Evolutionary conservation across 2,797 vertebrate species (phyloP).

Genomic region (Arremon aurantiirostris): DNA sequence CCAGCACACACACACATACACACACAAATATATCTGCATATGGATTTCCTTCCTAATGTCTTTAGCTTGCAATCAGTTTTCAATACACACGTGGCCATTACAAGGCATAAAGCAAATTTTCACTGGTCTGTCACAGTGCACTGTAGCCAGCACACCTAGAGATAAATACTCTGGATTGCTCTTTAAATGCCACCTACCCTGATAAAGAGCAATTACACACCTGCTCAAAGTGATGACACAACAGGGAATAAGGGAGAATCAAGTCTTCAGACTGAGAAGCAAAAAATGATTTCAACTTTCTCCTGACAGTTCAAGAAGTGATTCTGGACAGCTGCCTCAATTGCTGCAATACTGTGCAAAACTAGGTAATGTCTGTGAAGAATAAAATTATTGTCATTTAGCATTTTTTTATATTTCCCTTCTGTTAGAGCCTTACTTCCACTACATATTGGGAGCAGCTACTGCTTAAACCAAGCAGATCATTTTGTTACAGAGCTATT

Average conservation of each 20-base stretch:
- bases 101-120: background rate
- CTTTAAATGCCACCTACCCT: constrained; percentile 5
- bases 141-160: background rate
- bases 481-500: constrained; percentile 33
- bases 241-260: background rate
- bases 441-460: background rate
- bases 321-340: constrained; percentile 12
- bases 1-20: background rate
- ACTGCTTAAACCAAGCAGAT: constrained; percentile 6
- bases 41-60: background rate
- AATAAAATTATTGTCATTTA: background rate
- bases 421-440: background rate
- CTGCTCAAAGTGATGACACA: background rate
- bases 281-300: constrained; percentile 19
- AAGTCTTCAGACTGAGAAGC: background rate
- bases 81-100: background rate
- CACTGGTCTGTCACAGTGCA: background rate
- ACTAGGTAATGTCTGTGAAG: constrained; percentile 11
- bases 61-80: background rate
- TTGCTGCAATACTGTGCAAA: background rate
- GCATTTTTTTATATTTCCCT: constrained; percentile 39
- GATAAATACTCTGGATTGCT: background rate
- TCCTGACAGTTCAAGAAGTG: constrained; percentile 10
- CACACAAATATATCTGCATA: background rate
- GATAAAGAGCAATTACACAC: background rate